phyloP scores from a whole-genome alignment of 1,140 invertebrate species.

The Meloidogyne exigua region DNA sequence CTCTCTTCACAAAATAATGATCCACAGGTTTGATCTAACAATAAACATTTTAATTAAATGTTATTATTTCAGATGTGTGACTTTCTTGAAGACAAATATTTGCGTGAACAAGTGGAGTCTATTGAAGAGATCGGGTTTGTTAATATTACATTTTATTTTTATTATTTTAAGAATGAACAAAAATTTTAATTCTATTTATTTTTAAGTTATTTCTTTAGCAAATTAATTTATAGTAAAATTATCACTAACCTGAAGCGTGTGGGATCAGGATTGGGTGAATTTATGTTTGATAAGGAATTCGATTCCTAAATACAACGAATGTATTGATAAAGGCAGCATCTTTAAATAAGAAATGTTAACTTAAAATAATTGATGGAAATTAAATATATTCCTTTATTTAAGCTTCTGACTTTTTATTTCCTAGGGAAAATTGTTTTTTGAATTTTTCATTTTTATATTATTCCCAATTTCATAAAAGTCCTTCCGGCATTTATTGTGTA shows the following conservation, averaged over 20 bases:
- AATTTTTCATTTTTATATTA: not conserved
- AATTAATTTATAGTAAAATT: slow-evolving; percentile 61
- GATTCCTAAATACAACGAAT: slow-evolving; percentile 27
- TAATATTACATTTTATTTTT: slow-evolving; percentile 62
- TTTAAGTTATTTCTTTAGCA: not conserved
- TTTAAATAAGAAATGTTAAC: not conserved
- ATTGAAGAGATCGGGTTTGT: slow-evolving; percentile 70
- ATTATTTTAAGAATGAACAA: not conserved
- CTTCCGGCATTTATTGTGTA: not conserved
- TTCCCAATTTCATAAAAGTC: not conserved
- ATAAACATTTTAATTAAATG: not conserved
- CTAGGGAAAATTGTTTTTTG: not conserved
- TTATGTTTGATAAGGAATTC: slow-evolving; percentile 69
- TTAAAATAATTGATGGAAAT: not conserved
- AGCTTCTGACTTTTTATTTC: not conserved
- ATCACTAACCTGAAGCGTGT: slow-evolving; percentile 71
- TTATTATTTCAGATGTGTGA: slow-evolving; percentile 66
- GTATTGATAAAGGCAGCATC: not conserved
- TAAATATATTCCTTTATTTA: not conserved
- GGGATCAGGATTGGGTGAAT: slow-evolving; percentile 71
- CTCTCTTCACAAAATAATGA: slow-evolving; percentile 73
- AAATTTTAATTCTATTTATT: not conserved
- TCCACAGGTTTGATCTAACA: slow-evolving; percentile 68
- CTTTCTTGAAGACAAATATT: slow-evolving; percentile 69
- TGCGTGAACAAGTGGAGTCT: slow-evolving; percentile 70